phyloP scores from a whole-genome alignment of 1,140 invertebrate genomes.

The Pachypeltis micranthus region DNA sequence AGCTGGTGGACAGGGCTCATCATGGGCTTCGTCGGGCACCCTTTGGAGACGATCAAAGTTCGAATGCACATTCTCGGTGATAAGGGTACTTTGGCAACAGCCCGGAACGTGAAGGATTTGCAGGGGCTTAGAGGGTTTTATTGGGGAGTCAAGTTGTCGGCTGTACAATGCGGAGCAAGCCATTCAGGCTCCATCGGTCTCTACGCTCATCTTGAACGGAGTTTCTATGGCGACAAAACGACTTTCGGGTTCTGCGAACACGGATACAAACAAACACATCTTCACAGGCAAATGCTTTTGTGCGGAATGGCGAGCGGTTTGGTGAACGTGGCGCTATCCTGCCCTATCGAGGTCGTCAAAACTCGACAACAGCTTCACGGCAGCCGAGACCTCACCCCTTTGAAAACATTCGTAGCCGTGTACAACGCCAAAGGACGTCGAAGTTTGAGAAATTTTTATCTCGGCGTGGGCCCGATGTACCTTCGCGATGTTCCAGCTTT shows the following conservation, averaged over 20 bases:
- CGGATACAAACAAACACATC: no score
- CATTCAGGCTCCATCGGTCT: neutral
- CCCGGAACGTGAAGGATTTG: neutral
- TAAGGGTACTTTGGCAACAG: neutral
- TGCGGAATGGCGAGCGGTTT: neutral
- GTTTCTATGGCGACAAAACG: neutral
- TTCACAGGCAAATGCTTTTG: neutral
- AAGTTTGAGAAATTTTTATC: neutral
- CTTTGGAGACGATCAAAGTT: neutral
- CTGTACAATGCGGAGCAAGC: neutral
- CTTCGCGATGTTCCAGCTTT: neutral
- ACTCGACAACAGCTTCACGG: neutral
- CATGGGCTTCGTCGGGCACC: neutral
- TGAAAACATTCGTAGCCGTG: neutral
- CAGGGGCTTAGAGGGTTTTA: neutral
- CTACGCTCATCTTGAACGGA: neutral
- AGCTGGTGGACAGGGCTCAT: neutral
- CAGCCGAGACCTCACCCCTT: neutral
- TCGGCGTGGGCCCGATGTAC: neutral
- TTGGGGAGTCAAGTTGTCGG: neutral
- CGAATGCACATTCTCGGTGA: neutral
- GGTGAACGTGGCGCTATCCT: neutral
- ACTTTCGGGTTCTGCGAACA: neutral
- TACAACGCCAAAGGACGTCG: neutral
- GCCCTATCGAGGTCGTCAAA: neutral